Percentiles rank a stretch among this genome's conserved stretches.
phyloP scores from a whole-genome alignment of 2,888 invertebrate species.

The Perithous albicinctus region DNA sequence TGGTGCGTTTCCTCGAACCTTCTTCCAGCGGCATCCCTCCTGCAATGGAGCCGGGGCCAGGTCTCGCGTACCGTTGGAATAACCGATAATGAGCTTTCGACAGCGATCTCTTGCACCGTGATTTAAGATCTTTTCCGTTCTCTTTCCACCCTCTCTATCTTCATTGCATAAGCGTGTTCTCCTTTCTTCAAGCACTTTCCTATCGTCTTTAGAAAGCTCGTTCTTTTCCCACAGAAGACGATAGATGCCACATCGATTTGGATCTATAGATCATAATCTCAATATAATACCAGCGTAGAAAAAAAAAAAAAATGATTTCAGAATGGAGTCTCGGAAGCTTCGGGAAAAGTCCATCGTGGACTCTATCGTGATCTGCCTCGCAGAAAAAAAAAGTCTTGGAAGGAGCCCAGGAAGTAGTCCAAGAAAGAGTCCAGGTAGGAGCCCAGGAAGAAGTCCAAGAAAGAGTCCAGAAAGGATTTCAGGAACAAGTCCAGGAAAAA shows the following conservation, averaged over 20 bases:
- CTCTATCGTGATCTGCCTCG: too few relatives aligned
- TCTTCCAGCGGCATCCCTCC: not conserved
- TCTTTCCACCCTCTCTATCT: not conserved
- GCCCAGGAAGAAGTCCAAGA: too few relatives aligned
- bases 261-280: constrained; percentile 8
- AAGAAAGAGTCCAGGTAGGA: too few relatives aligned
- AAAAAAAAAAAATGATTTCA: too few relatives aligned
- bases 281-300: not conserved
- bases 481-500: too few relatives aligned
- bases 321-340: too few relatives aligned
- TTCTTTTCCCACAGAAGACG: too few relatives aligned
- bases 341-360: too few relatives aligned
- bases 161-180: constrained; percentile 12
- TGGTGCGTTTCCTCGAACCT: not conserved
- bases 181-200: constrained; percentile 7
- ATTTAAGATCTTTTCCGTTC: constrained; percentile 11
- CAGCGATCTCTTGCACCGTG: constrained; percentile 44
- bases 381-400: too few relatives aligned
- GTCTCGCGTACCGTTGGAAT: constrained; percentile 22
- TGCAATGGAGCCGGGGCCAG: not conserved
- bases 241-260: constrained; percentile 1
- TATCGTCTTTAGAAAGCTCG: not conserved
- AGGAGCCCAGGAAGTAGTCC: too few relatives aligned
- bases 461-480: too few relatives aligned
- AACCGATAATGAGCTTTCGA: constrained; percentile 57